Evolutionary conservation across 2,797 vertebrate species (phyloP).

Genomic region (Simalia tracyae): DNA sequence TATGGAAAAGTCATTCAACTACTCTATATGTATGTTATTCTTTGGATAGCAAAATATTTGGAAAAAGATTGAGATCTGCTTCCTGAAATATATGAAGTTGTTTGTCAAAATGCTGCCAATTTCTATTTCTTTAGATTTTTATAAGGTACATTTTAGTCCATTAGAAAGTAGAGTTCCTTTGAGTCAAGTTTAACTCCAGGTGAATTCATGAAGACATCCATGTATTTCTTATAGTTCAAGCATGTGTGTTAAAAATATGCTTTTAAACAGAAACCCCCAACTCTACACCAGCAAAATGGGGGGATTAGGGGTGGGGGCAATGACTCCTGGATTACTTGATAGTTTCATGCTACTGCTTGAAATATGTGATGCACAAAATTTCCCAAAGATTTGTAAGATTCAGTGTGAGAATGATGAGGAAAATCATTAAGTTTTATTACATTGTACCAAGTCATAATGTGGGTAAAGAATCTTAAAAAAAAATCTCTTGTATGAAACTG

Average conservation of each 20-base stretch:
- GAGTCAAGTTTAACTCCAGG: neutral
- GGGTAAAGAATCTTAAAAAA: no score
- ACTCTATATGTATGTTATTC: conserved; percentile 42
- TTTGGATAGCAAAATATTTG: neutral
- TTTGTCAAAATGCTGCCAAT: neutral
- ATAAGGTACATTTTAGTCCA: neutral
- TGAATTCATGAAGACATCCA: neutral
- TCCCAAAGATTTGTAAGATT: neutral
- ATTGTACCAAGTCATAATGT: no score
- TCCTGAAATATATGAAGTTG: conserved; percentile 36
- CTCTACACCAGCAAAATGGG: neutral
- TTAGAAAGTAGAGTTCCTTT: neutral
- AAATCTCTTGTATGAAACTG: no score
- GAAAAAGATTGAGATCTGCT: conserved; percentile 36
- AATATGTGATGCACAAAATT: neutral
- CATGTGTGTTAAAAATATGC: neutral
- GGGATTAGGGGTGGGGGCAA: neutral
- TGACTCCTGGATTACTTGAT: neutral
- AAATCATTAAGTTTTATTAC: no score
- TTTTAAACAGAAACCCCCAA: conserved; percentile 30
- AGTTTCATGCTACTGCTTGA: neutral
- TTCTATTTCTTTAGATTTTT: conserved; percentile 41
- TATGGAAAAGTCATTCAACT: conserved; percentile 44
- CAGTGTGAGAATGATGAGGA: no score
- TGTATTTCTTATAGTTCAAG: neutral